These are phyloP conservation scores for Torymus texanus DNA, from an alignment of 2,888 invertebrate species.

Conservation along the genomic window DNA sequence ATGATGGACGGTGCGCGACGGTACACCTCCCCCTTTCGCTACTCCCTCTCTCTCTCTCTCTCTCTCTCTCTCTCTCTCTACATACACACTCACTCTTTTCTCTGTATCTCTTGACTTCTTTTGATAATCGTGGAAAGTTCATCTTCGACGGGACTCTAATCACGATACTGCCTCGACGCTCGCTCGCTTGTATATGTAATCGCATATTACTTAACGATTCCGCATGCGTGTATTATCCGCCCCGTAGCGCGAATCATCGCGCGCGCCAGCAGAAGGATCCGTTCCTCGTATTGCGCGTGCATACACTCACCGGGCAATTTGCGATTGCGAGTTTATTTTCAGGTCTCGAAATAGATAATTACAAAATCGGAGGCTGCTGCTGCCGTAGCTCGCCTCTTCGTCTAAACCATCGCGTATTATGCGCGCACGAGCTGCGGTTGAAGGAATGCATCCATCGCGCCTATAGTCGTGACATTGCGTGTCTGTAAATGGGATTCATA, in stretches of 20 bases:
- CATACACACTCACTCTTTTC: no score
- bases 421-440: slow-evolving; percentile 28
- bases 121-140: slow-evolving; percentile 27
- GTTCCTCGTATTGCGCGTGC: slow-evolving; percentile 3
- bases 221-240: slow-evolving; percentile 22
- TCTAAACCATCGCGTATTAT: slow-evolving; percentile 30
- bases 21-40: not conserved
- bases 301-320: slow-evolving; percentile 34
- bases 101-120: not conserved
- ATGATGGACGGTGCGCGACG: not conserved
- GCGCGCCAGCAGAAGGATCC: slow-evolving; percentile 5
- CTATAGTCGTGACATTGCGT: slow-evolving; percentile 49
- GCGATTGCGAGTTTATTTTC: slow-evolving; percentile 49
- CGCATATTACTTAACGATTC: slow-evolving; percentile 51
- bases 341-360: slow-evolving; percentile 48
- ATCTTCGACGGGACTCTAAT: not conserved
- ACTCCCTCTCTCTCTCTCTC: not conserved
- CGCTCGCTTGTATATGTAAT: slow-evolving; percentile 6
- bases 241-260: slow-evolving; percentile 25
- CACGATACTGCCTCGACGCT: slow-evolving; percentile 4
- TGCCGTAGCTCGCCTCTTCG: not conserved
- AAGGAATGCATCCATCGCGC: slow-evolving; percentile 34
- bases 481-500: slow-evolving; percentile 41
- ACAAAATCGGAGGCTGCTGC: slow-evolving; percentile 44
- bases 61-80: no score